Base-by-base conservation (phyloP, 2,888 invertebrate species). In the Notodonta ziczac region DNA sequence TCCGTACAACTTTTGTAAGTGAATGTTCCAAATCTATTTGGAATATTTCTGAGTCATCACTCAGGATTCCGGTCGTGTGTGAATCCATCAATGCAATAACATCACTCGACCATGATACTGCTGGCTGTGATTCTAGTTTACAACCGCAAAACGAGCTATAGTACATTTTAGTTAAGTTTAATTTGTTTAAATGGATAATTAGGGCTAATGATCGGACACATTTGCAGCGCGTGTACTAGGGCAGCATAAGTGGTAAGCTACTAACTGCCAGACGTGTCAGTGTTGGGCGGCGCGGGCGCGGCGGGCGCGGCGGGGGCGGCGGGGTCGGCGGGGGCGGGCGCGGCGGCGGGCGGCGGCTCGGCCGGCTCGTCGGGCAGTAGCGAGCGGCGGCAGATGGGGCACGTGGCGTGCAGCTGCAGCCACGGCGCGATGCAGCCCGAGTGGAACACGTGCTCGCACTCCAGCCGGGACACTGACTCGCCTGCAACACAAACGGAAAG, bases 371-470 rank as follows among this genome's bases (percentile, higher is more conserved):
- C 80, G 12, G 82, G 75, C 67, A 89, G 76, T 75, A 90, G 83
- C 77, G 86, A 88, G 77, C 89, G 97, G 62, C 99, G 96, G 93
- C 99, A 99, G 77, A 99, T 97, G 63, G 99, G 99, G 87, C 99
- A 99, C 56, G 99, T 99, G 65, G 98, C 98, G 93, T 99, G 99
- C 94, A 98, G 94, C 94, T 98, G 97, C 78, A 99, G 94, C 99
- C 99, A 99, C 63, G 98, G 98, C 74, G 97, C 95, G 89, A 99
- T 99, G 88, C 99, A 99, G 70, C 95, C 95, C 84, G 97, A 96
- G 90, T 99, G 99, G 94, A 97, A 99, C 62, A 98, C 94, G 94
- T 99, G 99, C 77, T 96, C 95, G 93, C 98, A 98, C 64, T 97
- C 96, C 81, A 98, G 93, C 80, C 96, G 95, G 65, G 96, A 95